Base-by-base conservation (phyloP, 2,797 vertebrate genomes). In the Myoxocephalus aenaeus region DNA sequence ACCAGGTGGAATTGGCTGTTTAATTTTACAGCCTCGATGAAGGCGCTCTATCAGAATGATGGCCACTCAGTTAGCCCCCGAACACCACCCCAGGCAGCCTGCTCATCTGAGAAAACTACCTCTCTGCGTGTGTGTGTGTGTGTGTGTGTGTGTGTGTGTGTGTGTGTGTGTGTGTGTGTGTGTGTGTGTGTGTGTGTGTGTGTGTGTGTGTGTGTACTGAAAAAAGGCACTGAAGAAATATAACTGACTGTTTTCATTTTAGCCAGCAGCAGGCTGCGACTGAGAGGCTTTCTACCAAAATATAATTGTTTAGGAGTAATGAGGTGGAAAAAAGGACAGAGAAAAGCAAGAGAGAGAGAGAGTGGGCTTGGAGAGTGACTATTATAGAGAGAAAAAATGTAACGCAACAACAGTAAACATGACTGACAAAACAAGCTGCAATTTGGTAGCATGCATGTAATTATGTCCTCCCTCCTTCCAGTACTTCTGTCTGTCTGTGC, bases 251-350 rank as follows among this genome's bases (percentile, higher is more conserved):
- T 90, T 94, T 94, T 93, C 88, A 91, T 93, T 94, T 93, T 87
- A 90, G 88, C 81, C 87, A 86, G 84, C 85, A 90, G 87, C 84
- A 82, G 78, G 62, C 89, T 87, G 82, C 74, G 51, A 90, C 92
- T 90, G 81, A 90, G 67, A 92, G 86, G 82, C 84, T 92, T 92
- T 92, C 89, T 87, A 90, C 86, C 74, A 78, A 75, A 89, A 92
- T 91, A 91, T 95, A 94, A 95, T 94, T 94, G 94, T 95, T 94
- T 90, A 76, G 84, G 88, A 92, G 93, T 95, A 95, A 95, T 95
- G 94, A 94, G 92, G 88, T 93, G 91, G 88, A 90, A 90, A 92
- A 92, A 89, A 86, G 90, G 86, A 90, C 79, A 86, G 73, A 83
- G 80, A 82, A 86, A 84, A 83, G 82, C 71, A 53, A 77, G 53